Evolutionary conservation across 2,888 invertebrate species (phyloP).

Genomic region (Orgyia antiqua): DNA sequence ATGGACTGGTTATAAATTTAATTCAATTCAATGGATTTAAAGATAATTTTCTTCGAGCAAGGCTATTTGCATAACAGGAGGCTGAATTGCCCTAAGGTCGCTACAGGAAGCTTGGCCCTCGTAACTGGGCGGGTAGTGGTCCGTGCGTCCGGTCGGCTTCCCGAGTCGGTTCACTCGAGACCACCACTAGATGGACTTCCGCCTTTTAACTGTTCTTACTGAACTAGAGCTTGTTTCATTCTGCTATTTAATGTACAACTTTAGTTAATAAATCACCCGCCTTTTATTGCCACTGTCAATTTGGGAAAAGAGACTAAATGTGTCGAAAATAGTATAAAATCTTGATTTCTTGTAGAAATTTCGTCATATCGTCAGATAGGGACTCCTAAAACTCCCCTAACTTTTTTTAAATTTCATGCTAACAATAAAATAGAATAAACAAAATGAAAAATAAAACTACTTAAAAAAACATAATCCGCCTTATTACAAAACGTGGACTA

Average conservation of each 20-base stretch:
- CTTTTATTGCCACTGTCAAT: conserved; percentile 24
- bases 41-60: conserved; percentile 22
- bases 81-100: conserved; percentile 28
- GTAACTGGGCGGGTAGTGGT: conserved; percentile 49
- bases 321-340: too few species aligned
- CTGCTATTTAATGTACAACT: conserved; percentile 22
- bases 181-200: conserved; percentile 67
- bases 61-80: conserved; percentile 35
- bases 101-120: conserved; percentile 55
- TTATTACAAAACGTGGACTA: too few species aligned
- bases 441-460: too few species aligned
- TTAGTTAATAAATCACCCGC: conserved; percentile 21
- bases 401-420: too few species aligned
- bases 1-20: background rate
- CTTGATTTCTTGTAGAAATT: too few species aligned
- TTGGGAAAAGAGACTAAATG: too few species aligned
- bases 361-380: too few species aligned
- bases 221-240: conserved; percentile 24
- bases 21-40: conserved; percentile 1
- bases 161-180: conserved; percentile 32
- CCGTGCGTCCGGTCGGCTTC: conserved; percentile 51
- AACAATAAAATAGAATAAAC: too few species aligned
- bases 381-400: too few species aligned
- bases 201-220: conserved; percentile 55
- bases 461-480: too few species aligned